Evolutionary conservation across 2,888 invertebrate genomes (phyloP).

Genomic region (Thymelicus acteon): DNA sequence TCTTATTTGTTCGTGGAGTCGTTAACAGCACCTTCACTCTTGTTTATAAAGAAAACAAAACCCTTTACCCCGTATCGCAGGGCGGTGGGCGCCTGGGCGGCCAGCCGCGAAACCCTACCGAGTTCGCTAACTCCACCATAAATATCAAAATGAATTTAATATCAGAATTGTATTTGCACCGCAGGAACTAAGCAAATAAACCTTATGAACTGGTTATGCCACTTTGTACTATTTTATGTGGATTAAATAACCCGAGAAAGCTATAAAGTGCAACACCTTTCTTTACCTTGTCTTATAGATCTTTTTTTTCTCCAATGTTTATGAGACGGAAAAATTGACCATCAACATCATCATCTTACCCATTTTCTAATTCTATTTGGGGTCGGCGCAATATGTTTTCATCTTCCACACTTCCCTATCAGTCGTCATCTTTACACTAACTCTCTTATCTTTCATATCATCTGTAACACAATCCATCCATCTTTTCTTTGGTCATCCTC

Average conservation of each 20-base stretch:
- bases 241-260: neutral
- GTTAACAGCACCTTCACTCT: slow-evolving; percentile 81
- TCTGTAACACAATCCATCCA: no score
- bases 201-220: slow-evolving; percentile 27
- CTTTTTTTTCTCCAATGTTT: no score
- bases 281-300: neutral
- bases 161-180: slow-evolving; percentile 39
- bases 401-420: no score
- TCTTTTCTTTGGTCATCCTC: no score
- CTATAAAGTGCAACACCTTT: slow-evolving; percentile 15
- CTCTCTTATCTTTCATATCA: no score
- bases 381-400: no score
- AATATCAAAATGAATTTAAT: slow-evolving; percentile 59
- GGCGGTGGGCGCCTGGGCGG: slow-evolving; percentile 44
- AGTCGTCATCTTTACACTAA: no score
- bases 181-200: slow-evolving; percentile 36
- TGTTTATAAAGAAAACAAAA: slow-evolving; percentile 84
- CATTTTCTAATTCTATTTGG: no score
- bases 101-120: slow-evolving; percentile 59
- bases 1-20: slow-evolving; percentile 83
- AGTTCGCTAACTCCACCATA: slow-evolving; percentile 49
- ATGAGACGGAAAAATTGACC: no score
- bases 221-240: slow-evolving; percentile 23
- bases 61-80: slow-evolving; percentile 62
- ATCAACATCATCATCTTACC: no score